Conservation (phyloP, 2,888 invertebrate genomes). For the Gerosis bhagava region DNA sequence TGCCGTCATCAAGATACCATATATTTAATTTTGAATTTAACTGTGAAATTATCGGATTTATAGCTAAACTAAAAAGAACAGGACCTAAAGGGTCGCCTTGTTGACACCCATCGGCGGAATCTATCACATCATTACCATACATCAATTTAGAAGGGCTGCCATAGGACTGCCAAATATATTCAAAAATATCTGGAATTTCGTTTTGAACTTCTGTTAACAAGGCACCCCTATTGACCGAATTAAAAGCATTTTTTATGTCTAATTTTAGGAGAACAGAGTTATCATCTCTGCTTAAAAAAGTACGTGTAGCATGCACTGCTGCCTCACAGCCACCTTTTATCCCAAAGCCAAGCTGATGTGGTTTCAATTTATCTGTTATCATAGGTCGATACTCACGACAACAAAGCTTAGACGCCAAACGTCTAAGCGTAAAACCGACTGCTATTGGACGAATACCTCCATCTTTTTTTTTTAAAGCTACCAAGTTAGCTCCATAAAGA, state of each 20-base stretch:
- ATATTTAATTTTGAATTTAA: constrained; percentile 6
- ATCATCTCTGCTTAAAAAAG: too few relatives aligned
- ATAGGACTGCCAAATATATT: background rate
- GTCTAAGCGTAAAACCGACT: background rate
- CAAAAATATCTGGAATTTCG: background rate
- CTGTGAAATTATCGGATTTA: background rate
- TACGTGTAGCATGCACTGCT: constrained; percentile 5
- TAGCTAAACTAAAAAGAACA: constrained; percentile 3
- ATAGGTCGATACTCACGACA: background rate
- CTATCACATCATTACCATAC: background rate
- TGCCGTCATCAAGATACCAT: constrained; percentile 2
- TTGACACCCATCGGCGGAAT: background rate
- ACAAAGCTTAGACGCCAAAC: background rate
- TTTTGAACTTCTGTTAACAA: background rate
- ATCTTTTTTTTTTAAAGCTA: background rate
- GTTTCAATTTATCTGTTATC: background rate
- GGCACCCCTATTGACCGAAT: too few relatives aligned
- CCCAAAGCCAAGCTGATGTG: constrained; percentile 13
- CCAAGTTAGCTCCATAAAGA: background rate
- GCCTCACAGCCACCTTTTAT: constrained; percentile 20
- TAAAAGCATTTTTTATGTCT: too few relatives aligned
- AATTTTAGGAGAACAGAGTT: background rate
- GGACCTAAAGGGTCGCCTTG: background rate
- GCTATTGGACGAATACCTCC: background rate
- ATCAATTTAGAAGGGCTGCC: constrained; percentile 1